Conservation (phyloP, 2,797 vertebrate species). For the Lithobates sylvaticus region DNA sequence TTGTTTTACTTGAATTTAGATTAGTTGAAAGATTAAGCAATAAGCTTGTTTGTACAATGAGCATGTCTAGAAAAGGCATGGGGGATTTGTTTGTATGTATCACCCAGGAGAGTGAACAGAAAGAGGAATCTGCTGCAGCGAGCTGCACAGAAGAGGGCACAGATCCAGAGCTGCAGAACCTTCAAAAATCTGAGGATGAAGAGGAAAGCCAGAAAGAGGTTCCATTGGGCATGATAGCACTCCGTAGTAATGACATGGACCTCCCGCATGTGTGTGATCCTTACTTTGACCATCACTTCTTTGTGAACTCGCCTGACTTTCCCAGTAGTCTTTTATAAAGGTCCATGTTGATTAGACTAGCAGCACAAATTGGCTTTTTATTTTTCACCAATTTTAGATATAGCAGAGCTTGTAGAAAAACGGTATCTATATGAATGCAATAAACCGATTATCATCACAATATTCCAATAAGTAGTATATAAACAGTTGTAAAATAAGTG, state of each 20-base stretch:
- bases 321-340: background rate
- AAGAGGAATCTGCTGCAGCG: conserved; percentile 64
- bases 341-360: background rate
- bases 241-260: conserved; percentile 23
- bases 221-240: conserved; percentile 45
- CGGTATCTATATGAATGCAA: background rate
- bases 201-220: conserved; percentile 67
- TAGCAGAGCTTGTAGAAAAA: background rate
- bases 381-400: background rate
- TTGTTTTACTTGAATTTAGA: background rate
- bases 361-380: background rate
- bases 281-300: background rate
- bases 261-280: conserved; percentile 45
- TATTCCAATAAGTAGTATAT: background rate
- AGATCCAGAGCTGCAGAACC: conserved; percentile 77
- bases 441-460: background rate
- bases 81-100: conserved; percentile 45
- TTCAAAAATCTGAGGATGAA: conserved; percentile 74
- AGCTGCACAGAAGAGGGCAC: conserved; percentile 72
- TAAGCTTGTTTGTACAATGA: background rate
- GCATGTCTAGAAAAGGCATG: background rate
- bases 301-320: background rate
- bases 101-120: conserved; percentile 77
- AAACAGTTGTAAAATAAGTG: background rate
- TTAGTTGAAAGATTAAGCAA: background rate